Conservation (phyloP, 2,888 invertebrate genomes). For the Pachydiplax longipennis region DNA sequence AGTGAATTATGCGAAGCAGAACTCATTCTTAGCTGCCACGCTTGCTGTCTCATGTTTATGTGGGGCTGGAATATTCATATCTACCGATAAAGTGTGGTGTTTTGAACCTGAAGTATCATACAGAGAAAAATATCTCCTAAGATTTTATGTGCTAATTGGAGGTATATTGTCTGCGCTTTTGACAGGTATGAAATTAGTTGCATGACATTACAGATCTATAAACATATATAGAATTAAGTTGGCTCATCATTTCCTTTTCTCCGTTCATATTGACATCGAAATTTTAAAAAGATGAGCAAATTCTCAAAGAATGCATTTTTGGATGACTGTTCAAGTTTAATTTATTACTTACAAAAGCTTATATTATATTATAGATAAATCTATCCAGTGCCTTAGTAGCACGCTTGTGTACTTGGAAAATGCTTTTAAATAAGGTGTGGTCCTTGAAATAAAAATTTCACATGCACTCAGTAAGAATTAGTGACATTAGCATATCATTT, state of each 20-base stretch:
- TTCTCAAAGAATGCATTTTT: background rate
- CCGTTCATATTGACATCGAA: background rate
- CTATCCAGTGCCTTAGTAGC: too few relatives aligned
- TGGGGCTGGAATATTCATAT: background rate
- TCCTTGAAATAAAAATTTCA: too few relatives aligned
- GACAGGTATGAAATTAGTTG: background rate
- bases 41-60: background rate
- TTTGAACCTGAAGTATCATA: background rate
- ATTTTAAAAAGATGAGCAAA: too few relatives aligned
- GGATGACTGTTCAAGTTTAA: background rate
- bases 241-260: background rate
- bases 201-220: background rate
- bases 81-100: background rate
- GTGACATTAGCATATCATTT: too few relatives aligned
- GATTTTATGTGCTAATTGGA: background rate
- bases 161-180: slow-evolving; percentile 4
- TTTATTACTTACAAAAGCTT: background rate
- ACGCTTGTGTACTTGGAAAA: too few relatives aligned
- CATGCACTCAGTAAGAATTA: too few relatives aligned
- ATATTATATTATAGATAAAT: too few relatives aligned
- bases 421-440: too few relatives aligned
- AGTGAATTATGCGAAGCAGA: background rate
- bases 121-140: background rate
- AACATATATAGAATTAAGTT: background rate
- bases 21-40: background rate